A percentile compares a stretch with the other conserved stretches of the same genome.
Conservation (phyloP, 1,140 invertebrate species). For the Bombus pyrosoma region DNA sequence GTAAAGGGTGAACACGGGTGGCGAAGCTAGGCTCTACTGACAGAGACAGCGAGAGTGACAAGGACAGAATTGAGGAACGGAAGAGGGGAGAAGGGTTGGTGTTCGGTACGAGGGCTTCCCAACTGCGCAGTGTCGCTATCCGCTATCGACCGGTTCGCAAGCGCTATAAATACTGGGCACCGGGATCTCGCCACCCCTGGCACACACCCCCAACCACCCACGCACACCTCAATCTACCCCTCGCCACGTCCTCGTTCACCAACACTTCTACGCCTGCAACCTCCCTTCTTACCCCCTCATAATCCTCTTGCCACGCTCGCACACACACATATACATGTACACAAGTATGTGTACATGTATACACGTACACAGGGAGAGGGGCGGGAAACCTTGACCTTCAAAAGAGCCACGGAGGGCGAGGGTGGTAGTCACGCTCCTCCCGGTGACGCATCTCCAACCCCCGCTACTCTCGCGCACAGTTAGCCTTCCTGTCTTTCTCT, state of each 20-base stretch:
- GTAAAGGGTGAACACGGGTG: constrained; percentile 38
- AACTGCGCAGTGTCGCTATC: constrained; percentile 80
- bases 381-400: constrained; percentile 80
- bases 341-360: background rate
- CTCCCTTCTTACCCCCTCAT: constrained; percentile 2
- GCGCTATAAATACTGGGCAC: constrained; percentile 80
- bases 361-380: constrained; percentile 51
- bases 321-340: too few species aligned
- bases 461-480: constrained; percentile 22
- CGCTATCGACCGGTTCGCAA: constrained; percentile 77
- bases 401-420: constrained; percentile 70
- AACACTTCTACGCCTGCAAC: constrained; percentile 51
- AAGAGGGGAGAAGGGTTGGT: constrained; percentile 12
- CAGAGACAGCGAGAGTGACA: constrained; percentile 24
- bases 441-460: constrained; percentile 58
- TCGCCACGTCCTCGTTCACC: constrained; percentile 35
- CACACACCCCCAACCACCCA: constrained; percentile 58
- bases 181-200: constrained; percentile 71
- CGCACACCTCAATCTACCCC: constrained; percentile 18
- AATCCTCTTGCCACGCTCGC: constrained; percentile 35
- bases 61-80: background rate
- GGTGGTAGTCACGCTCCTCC: constrained; percentile 64
- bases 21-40: constrained; percentile 11
- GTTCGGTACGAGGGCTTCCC: constrained; percentile 66
- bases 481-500: constrained; percentile 43